phyloP scores from a whole-genome alignment of 2,797 vertebrate species.

The Acropternis orthonyx region DNA sequence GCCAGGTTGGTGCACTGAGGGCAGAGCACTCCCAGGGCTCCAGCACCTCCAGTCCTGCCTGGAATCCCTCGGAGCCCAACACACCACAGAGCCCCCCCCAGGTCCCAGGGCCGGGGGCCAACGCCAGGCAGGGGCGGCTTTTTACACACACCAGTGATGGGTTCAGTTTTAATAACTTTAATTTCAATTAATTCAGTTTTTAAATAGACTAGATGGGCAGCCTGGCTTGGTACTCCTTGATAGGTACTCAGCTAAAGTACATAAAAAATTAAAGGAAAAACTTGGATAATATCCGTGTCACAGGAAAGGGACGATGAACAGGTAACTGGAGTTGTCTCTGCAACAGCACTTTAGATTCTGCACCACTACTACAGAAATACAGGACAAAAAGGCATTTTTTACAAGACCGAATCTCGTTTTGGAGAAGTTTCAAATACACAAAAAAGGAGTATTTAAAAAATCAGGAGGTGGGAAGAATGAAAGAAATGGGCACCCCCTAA shows the following conservation, averaged over 20 bases:
- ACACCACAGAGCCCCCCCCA: neutral
- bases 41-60: neutral
- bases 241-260: neutral
- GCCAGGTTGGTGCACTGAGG: neutral
- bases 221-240: neutral
- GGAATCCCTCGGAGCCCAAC: neutral
- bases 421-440: neutral
- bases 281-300: fast-evolving
- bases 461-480: neutral
- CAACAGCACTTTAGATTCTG: neutral
- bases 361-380: fast-evolving
- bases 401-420: neutral
- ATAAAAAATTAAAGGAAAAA: neutral
- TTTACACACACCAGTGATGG: neutral
- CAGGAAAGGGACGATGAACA: neutral
- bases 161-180: neutral
- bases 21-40: neutral
- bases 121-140: neutral
- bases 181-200: neutral
- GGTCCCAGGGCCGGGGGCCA: neutral
- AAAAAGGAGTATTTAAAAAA: neutral
- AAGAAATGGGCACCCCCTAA: neutral
- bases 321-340: neutral
- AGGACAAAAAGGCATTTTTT: neutral
- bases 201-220: neutral